Percentiles rank a stretch among this genome's conserved stretches.
phyloP scores from a whole-genome alignment of 2,797 vertebrate genomes.

The Glossophaga mutica region DNA sequence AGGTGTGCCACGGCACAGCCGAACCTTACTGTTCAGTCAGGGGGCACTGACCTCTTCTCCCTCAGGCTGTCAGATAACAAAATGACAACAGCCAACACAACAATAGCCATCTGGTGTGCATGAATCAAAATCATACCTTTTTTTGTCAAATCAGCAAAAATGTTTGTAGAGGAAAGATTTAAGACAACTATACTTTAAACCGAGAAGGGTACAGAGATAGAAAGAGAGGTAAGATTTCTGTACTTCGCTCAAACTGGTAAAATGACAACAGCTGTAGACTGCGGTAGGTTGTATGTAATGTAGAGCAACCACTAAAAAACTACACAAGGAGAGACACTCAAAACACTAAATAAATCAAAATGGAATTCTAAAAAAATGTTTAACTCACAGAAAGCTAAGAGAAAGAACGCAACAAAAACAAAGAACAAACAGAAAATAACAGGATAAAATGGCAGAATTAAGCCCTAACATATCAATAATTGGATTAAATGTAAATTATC shows the following conservation, averaged over 20 bases:
- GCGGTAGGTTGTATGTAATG: not conserved
- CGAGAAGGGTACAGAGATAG: not conserved
- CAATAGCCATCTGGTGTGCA: not conserved
- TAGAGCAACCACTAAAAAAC: not conserved
- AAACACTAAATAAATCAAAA: not conserved
- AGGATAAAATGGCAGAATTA: not conserved
- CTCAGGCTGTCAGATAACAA: not conserved
- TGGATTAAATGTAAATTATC: not conserved
- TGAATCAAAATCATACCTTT: not conserved
- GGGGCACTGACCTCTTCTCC: not conserved
- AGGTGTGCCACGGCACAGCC: not conserved
- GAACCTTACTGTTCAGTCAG: not conserved
- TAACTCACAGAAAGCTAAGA: not conserved
- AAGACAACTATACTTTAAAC: not conserved
- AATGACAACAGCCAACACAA: not conserved
- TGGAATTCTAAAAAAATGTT: not conserved
- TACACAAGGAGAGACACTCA: not conserved
- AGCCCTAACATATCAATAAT: not conserved
- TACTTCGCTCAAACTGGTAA: not conserved
- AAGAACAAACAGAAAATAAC: not conserved
- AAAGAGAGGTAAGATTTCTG: not conserved
- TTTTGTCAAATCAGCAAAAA: not conserved
- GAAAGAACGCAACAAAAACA: not conserved
- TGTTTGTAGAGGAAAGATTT: not conserved
- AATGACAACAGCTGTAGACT: not conserved